These are phyloP conservation scores for Paragorgia papillata DNA, from an alignment of 92 coral and sea anemone species.

Conservation along the genomic window DNA sequence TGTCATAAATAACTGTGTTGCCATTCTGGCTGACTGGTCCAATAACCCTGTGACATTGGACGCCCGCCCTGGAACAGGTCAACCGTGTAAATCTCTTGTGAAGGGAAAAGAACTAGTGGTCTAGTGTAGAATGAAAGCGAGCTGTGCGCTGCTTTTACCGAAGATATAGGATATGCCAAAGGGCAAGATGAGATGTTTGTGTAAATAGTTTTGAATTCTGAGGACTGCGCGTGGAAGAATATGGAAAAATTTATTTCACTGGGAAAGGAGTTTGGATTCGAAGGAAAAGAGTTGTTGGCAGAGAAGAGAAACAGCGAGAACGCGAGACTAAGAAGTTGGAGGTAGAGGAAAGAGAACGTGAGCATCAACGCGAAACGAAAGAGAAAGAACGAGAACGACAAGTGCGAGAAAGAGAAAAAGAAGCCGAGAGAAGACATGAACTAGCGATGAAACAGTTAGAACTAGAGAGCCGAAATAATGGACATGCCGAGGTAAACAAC, in stretches of 20 bases:
- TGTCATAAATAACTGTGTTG: too few relatives aligned
- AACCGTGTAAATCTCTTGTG: too few relatives aligned
- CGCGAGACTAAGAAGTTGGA: neutral
- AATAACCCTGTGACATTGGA: too few relatives aligned
- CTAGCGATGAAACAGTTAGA: constrained; percentile 43
- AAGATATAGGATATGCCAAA: too few relatives aligned
- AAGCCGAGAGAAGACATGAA: constrained; percentile 35
- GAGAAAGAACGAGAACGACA: constrained; percentile 20
- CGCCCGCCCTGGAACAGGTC: too few relatives aligned
- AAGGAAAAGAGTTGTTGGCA: constrained; percentile 42
- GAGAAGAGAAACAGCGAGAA: constrained; percentile 23
- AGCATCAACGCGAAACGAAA: constrained; percentile 13
- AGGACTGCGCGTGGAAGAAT: neutral
- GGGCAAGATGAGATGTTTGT: too few relatives aligned
- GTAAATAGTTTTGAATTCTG: too few relatives aligned
- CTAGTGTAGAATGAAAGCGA: too few relatives aligned
- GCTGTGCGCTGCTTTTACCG: too few relatives aligned
- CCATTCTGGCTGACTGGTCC: too few relatives aligned
- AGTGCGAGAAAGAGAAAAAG: constrained; percentile 35
- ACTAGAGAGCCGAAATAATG: neutral
- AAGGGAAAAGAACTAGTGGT: too few relatives aligned
- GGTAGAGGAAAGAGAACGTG: constrained; percentile 28
- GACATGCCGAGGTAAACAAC: neutral
- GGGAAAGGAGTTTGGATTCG: constrained; percentile 29
- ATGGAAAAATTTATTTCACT: too few relatives aligned